Evolutionary conservation across 64 coral and sea anemone genomes (phyloP).

Genomic region (Orbicella faveolata): DNA sequence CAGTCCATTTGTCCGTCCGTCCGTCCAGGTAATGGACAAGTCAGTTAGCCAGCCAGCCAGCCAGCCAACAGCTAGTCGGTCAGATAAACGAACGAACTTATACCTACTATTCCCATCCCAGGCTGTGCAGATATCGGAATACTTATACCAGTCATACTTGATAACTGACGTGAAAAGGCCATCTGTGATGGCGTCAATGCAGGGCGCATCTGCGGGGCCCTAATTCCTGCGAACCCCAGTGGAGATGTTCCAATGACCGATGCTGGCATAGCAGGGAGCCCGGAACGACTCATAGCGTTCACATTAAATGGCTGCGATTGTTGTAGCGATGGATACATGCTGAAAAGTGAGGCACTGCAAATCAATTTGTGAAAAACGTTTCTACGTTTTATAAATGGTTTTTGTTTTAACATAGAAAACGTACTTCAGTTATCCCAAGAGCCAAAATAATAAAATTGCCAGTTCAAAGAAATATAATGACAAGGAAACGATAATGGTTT

Average conservation of each 20-base stretch:
- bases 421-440: too few species aligned
- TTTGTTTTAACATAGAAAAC: too few species aligned
- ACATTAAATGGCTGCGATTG: slow-evolving; percentile 14
- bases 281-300: slow-evolving; percentile 7
- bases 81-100: not conserved
- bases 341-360: not conserved
- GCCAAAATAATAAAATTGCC: too few species aligned
- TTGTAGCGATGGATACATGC: not conserved
- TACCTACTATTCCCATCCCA: slow-evolving; percentile 62
- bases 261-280: not conserved
- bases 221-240: slow-evolving; percentile 14
- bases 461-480: too few species aligned
- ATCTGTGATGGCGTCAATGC: slow-evolving; percentile 24
- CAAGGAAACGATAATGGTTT: too few species aligned
- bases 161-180: slow-evolving; percentile 49
- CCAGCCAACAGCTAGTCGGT: not conserved
- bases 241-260: not conserved
- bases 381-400: not conserved
- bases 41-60: not conserved
- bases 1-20: not conserved
- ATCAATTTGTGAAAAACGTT: not conserved
- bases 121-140: slow-evolving; percentile 48
- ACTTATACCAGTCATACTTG: slow-evolving; percentile 62
- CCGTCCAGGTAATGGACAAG: not conserved
- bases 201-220: not conserved